phyloP scores from a whole-genome alignment of 2,797 vertebrate genomes.

The Epinephelus awoara region DNA sequence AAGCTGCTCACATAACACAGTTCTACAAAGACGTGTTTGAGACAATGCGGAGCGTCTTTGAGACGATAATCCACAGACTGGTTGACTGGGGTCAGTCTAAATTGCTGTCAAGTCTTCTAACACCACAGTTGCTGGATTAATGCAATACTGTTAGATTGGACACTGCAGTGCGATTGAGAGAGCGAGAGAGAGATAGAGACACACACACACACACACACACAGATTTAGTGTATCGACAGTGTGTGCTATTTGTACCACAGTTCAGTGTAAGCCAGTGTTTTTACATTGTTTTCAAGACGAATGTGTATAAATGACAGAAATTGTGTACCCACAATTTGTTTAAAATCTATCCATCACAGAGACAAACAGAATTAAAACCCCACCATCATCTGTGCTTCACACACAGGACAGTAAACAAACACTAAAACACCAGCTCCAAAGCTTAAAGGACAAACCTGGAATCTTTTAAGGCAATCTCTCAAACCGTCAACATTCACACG shows the following conservation, averaged over 20 bases:
- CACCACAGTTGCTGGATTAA: constrained; percentile 82
- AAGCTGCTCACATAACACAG: not conserved
- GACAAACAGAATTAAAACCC: not conserved
- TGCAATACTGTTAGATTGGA: constrained; percentile 77
- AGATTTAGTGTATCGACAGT: constrained; percentile 40
- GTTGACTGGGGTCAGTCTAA: constrained; percentile 74
- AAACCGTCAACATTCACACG: constrained; percentile 39
- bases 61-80: constrained; percentile 78
- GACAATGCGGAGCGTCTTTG: constrained; percentile 59
- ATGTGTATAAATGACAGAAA: constrained; percentile 6
- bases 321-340: not conserved
- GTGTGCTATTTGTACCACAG: constrained; percentile 5
- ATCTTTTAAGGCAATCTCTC: constrained; percentile 15
- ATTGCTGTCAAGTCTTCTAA: constrained; percentile 78
- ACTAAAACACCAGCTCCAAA: not conserved
- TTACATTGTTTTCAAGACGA: constrained; percentile 19
- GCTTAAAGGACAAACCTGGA: not conserved
- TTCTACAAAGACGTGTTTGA: constrained; percentile 41
- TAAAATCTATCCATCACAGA: constrained; percentile 23
- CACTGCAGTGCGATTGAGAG: constrained; percentile 47
- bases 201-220: constrained; percentile 12
- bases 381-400: not conserved
- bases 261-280: not conserved
- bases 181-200: constrained; percentile 12
- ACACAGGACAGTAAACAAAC: not conserved